Base-by-base conservation (phyloP, 2,888 invertebrate species). In the Parnassius smintheus region DNA sequence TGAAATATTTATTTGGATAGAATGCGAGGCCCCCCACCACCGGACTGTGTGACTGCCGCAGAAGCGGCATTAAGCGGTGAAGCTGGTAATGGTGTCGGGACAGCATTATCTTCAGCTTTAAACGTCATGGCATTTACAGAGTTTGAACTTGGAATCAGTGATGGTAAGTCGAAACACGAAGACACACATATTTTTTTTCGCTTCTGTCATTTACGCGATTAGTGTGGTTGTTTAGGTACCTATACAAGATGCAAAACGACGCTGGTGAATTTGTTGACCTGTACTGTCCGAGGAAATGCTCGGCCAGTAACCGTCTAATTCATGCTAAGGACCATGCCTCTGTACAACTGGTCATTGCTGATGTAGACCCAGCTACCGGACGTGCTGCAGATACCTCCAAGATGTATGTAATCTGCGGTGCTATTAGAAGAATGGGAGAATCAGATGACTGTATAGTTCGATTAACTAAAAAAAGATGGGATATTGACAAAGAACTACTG, bases 271-370 rank as follows among this genome's bases (percentile, higher is more conserved):
- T 96, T 85, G 99, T 99, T 89, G 99, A 99, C 92, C 94, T 99
- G 92, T 99, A 99, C 93, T 97, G 98, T 93, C 99, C 99, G 75
- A 95, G 99, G 85, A 99, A 99, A 94, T 99, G 99, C 99, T 99
- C 87, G 93, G 95, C 13, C 99, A 18, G 18, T 1, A 18, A 18
- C 18, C 18, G 18, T 18, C 18, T 18, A 18, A 18, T 18, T 18
- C 18, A 18, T 18, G 18, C 18, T 18, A 18, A 18, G 18, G 18
- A 18, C 18, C 18, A 18, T 18, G 18, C 18, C 18, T 18, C 18
- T 18, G 18, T 18, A 18, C 18, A 0, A 18, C 18, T 18, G 18
- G 18, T 18, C 18, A 18, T 18, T 18, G 18, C 18, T 18, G 18
- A 18, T 18, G 18, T 18, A 18, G 18, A 18, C 90, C 96, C 97